phyloP scores from a whole-genome alignment of 2,888 invertebrate genomes.

The Cephus sareptanus region DNA sequence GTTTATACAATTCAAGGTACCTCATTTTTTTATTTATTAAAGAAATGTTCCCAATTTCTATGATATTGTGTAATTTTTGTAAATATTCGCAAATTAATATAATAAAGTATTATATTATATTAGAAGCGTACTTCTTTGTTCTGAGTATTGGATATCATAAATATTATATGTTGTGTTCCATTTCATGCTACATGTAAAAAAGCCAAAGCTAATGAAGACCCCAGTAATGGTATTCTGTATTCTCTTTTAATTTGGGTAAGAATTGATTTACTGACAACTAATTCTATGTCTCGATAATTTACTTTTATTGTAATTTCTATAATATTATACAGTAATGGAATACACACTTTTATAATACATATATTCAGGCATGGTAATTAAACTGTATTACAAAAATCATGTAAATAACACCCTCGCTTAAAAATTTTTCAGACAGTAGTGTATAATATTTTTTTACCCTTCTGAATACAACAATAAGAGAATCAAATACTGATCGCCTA shows the following conservation, averaged over 20 bases:
- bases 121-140: no score
- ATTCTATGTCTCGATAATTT: not conserved
- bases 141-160: no score
- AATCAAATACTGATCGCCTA: no score
- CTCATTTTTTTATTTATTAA: constrained; percentile 18
- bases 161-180: no score
- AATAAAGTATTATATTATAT: not conserved
- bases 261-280: no score
- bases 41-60: not conserved
- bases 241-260: no score
- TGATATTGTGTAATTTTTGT: constrained; percentile 12
- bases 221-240: no score
- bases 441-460: no score
- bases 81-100: constrained; percentile 9
- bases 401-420: not conserved
- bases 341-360: not conserved
- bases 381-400: not conserved
- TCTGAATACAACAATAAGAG: no score
- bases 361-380: not conserved
- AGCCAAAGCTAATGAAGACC: no score
- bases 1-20: not conserved
- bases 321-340: not conserved
- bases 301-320: not conserved
- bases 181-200: no score
- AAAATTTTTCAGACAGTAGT: no score